Percentiles rank a stretch among this genome's conserved stretches.
phyloP scores from a whole-genome alignment of 2,113 vertebrate genomes.

The Grammatotria lemairii region DNA sequence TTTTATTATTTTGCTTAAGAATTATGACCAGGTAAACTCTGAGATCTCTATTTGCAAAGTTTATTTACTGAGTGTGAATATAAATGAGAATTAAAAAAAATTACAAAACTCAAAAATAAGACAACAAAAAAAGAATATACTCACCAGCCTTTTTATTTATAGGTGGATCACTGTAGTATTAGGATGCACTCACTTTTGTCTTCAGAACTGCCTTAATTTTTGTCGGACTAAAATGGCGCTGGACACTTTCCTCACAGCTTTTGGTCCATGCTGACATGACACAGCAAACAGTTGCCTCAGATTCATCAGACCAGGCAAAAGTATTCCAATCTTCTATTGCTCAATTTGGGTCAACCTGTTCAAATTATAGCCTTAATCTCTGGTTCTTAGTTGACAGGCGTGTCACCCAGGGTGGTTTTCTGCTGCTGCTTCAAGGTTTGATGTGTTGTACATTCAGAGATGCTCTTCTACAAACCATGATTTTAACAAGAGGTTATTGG shows the following conservation, averaged over 20 bases:
- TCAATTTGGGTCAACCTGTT: background rate
- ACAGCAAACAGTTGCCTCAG: background rate
- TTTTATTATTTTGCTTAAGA: background rate
- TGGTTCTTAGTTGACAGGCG: background rate
- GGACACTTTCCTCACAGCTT: background rate
- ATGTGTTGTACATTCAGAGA: background rate
- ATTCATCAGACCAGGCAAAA: background rate
- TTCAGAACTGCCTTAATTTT: background rate
- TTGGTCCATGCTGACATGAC: background rate
- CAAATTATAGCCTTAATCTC: background rate
- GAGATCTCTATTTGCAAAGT: rapidly evolving
- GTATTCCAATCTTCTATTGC: background rate
- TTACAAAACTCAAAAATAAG: background rate
- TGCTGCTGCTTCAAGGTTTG: background rate
- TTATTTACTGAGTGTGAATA: background rate
- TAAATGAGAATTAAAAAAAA: background rate
- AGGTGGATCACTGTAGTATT: background rate
- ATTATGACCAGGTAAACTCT: background rate
- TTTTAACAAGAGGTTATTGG: background rate
- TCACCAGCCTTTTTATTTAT: background rate
- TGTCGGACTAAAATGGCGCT: background rate
- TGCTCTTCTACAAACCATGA: background rate
- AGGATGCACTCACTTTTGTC: background rate
- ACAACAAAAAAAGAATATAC: background rate
- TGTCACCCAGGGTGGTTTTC: background rate